Evolutionary conservation across 1,140 invertebrate species (phyloP), one percentile per base, ranked within the genome.

Genomic region (Tyrophagus putrescentiae): DNA sequence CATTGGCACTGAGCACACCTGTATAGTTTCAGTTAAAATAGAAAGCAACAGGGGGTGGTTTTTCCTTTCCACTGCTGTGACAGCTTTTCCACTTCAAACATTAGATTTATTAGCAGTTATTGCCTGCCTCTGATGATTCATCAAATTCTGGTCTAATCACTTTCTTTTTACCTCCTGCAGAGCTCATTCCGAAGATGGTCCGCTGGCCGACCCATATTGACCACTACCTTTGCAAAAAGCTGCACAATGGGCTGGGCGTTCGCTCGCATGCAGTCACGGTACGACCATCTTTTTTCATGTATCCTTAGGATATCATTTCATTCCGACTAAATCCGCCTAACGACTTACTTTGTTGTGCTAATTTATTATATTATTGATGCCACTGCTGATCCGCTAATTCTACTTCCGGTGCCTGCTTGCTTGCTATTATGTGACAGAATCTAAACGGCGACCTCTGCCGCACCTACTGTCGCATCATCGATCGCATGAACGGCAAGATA

Each of bases 401-500:
- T n/a, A n/a, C n/a, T n/a, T n/a, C n/a, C n/a, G n/a, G n/a, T n/a
- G n/a, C n/a, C n/a, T n/a, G n/a, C n/a, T n/a, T n/a, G n/a, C 13
- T 33, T 1, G 23, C 27, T 18, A 3, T 36, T 36, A 57, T 25
- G 23, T 21, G 4, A 6, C 36, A 59, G 57, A 59, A 59, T 59
- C 28, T 28, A 27, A 59, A 25, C 23, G 57, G 57, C 23, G 39
- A 59, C n/a, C 4, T 59, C 21, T 59, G 57, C 27, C 34, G 39
- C 3, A 59, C 57, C 23, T 59, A 59, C 34, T 59, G 57, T 59
- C 57, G 57, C 29, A 28, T 59, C 1, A 59, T 59, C 5, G 39
- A 59, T 45, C 36, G 57, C 13, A 44, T 59, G 9, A 25, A 50
- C 33, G 41, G 57, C 4, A 59, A 41, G n/a, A 44, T 29, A 32